A percentile compares a stretch with the other conserved stretches of the same genome.
These are phyloP conservation scores for rabbit (Oryctolagus cuniculus) DNA, from an alignment of 2,113 vertebrate species.

Conservation along the genomic window mOryCun1.1 NC_091445.1:26139501-26140000, in stretches of 20 bases:
- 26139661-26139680: slow-evolving; percentile 44
- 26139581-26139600: slow-evolving; percentile 41
- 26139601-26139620: slow-evolving; percentile 13
- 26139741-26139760: slow-evolving; percentile 35
- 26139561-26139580: slow-evolving; percentile 65
- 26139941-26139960: slow-evolving; percentile 41
- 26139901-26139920: slow-evolving; percentile 27
- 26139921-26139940: slow-evolving; percentile 47
- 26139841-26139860: background rate
- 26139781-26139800: background rate
- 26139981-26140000: background rate
- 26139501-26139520: slow-evolving; percentile 47
- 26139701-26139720: slow-evolving; percentile 29
- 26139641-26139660: slow-evolving; percentile 65
- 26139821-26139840: background rate
- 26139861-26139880: background rate
- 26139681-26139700: slow-evolving; percentile 15
- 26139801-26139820: background rate
- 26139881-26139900: background rate
- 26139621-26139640: slow-evolving; percentile 55
- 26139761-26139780: slow-evolving; percentile 16
- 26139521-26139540: slow-evolving; percentile 65
- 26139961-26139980: slow-evolving; percentile 29
- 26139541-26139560: slow-evolving; percentile 66
- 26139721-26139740: slow-evolving; percentile 47